These are phyloP conservation scores for Baryphthengus martii DNA, from an alignment of 2,113 vertebrate species.

Conservation along the genomic window DNA sequence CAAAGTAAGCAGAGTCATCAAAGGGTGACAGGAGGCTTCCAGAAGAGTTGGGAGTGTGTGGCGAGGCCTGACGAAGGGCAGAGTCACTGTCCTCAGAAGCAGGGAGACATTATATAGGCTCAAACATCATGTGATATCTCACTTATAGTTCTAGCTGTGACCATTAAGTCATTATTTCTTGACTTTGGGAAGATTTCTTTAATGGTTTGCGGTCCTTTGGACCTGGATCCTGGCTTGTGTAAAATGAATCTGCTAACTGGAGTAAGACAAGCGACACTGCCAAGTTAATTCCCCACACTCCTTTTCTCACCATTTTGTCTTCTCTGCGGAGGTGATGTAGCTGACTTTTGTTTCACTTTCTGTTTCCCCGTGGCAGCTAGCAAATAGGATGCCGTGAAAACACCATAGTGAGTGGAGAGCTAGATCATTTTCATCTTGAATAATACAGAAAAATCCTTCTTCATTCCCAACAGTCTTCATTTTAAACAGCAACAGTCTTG, in stretches of 20 bases:
- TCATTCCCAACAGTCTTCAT: background rate
- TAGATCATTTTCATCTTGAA: background rate
- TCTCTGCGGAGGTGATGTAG: background rate
- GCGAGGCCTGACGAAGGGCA: background rate
- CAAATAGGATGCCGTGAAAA: background rate
- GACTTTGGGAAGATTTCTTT: background rate
- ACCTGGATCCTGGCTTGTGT: background rate
- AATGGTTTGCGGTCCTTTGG: background rate
- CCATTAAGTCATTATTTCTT: background rate
- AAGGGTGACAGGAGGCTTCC: background rate
- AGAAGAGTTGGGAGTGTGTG: background rate
- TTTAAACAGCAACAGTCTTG: background rate
- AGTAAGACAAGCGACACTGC: background rate
- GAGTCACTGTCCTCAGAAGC: background rate
- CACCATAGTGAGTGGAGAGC: background rate
- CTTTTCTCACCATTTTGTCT: background rate
- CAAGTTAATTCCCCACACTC: background rate
- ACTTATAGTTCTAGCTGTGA: background rate
- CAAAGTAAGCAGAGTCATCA: background rate
- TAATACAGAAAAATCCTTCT: background rate
- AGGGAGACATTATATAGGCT: background rate
- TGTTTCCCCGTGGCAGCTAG: background rate
- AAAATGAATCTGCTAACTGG: background rate
- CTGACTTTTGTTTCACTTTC: background rate
- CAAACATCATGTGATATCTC: background rate